Evolutionary conservation across 2,888 invertebrate species (phyloP).

Genomic region (Ophonus ardosiacus): DNA sequence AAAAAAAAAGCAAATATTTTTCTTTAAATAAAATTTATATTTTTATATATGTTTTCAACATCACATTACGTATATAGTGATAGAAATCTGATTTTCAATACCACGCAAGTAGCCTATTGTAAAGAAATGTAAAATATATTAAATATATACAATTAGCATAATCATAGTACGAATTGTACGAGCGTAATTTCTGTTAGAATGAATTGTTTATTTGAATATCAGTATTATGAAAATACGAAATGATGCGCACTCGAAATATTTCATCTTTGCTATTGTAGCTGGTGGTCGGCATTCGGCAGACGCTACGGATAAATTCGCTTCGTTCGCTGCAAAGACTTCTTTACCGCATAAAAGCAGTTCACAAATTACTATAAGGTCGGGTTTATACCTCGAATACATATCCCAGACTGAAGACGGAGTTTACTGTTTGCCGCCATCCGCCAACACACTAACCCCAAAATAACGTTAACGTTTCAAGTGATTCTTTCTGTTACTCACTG

Average conservation of each 20-base stretch:
- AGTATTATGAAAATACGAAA: conserved; percentile 5
- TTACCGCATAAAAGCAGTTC: conserved; percentile 29
- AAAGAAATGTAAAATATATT: too few species aligned
- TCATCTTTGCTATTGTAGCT: not conserved
- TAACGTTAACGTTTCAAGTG: not conserved
- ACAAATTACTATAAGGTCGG: conserved; percentile 7
- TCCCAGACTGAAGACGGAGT: not conserved
- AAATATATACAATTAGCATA: too few species aligned
- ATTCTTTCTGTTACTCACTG: not conserved
- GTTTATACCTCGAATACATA: conserved; percentile 11
- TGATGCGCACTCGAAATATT: conserved; percentile 19
- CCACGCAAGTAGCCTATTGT: too few species aligned
- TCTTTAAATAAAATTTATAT: too few species aligned
- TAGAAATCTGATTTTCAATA: too few species aligned
- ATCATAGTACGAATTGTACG: too few species aligned
- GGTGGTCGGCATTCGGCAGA: conserved; percentile 5
- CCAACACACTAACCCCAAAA: not conserved
- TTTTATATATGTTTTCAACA: too few species aligned
- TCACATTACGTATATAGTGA: too few species aligned
- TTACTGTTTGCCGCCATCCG: not conserved
- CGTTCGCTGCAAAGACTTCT: conserved; percentile 6
- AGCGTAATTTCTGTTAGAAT: too few species aligned
- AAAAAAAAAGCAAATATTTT: too few species aligned
- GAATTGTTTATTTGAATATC: too few species aligned
- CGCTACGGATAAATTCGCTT: conserved; percentile 7